Percentiles rank a stretch among this genome's conserved stretches.
Evolutionary conservation across 2,113 vertebrate genomes (phyloP).

Genomic region (Prolemur simus): DNA sequence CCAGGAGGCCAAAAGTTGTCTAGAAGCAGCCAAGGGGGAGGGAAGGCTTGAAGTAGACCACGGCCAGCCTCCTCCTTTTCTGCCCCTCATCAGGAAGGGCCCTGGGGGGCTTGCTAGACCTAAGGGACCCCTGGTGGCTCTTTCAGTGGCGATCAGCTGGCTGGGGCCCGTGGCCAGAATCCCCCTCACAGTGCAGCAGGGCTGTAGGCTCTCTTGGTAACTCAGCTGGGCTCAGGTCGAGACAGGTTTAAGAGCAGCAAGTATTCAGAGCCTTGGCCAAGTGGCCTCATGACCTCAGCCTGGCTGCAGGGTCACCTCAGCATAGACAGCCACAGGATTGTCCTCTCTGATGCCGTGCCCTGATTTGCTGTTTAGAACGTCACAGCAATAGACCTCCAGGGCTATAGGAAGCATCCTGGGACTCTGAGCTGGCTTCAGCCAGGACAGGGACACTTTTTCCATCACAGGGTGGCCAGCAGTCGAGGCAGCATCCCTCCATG

Average conservation of each 20-base stretch:
- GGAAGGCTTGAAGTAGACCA: neutral
- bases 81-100: neutral
- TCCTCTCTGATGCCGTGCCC: neutral
- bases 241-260: neutral
- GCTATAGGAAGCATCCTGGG: neutral
- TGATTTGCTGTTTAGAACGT: neutral
- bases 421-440: too few species aligned
- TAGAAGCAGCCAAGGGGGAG: neutral
- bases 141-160: too few species aligned
- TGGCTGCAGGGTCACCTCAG: neutral
- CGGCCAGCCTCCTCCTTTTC: neutral
- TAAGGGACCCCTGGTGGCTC: neutral
- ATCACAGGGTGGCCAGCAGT: too few species aligned
- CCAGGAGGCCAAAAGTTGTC: neutral
- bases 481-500: neutral
- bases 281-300: neutral
- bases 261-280: neutral
- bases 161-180: too few species aligned
- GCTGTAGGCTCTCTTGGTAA: neutral
- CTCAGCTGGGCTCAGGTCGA: neutral
- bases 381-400: neutral
- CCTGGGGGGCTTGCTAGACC: neutral
- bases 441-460: neutral
- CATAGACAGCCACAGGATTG: neutral
- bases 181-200: neutral